Evolutionary conservation across 2,797 vertebrate genomes (phyloP).

Genomic region (Epinephelus malabaricus): DNA sequence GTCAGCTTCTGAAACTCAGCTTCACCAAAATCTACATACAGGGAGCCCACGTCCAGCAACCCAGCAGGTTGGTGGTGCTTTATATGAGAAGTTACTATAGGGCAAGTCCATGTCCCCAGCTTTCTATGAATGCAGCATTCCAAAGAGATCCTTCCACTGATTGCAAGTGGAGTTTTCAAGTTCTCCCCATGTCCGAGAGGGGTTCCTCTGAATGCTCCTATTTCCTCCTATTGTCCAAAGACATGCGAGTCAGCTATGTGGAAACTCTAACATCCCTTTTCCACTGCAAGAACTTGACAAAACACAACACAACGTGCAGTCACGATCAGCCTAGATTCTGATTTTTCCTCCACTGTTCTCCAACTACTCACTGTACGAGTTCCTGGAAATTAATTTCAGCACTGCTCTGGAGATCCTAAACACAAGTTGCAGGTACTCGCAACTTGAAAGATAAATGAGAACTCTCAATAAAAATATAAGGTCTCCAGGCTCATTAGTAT

Average conservation of each 20-base stretch:
- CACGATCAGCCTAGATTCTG: no score
- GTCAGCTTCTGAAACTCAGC: background rate
- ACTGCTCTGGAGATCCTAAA: background rate
- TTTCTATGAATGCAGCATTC: background rate
- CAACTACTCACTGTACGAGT: no score
- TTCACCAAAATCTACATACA: background rate
- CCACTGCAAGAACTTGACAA: background rate
- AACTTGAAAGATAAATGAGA: background rate
- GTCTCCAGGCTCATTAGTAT: background rate
- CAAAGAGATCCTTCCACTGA: background rate
- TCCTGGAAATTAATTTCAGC: background rate
- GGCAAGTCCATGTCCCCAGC: background rate
- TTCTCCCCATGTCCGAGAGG: background rate
- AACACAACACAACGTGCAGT: background rate
- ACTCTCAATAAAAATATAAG: background rate
- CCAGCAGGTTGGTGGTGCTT: no score
- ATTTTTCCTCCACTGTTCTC: background rate
- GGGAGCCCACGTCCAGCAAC: no score
- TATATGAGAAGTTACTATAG: no score
- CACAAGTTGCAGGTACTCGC: background rate
- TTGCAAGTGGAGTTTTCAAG: background rate
- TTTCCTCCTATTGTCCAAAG: background rate
- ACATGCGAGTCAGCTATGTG: background rate
- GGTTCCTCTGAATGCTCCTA: background rate
- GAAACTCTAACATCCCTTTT: background rate